These are phyloP conservation scores for Leuciscus waleckii DNA, from an alignment of 2,797 vertebrate species.

Conservation along the genomic window DNA sequence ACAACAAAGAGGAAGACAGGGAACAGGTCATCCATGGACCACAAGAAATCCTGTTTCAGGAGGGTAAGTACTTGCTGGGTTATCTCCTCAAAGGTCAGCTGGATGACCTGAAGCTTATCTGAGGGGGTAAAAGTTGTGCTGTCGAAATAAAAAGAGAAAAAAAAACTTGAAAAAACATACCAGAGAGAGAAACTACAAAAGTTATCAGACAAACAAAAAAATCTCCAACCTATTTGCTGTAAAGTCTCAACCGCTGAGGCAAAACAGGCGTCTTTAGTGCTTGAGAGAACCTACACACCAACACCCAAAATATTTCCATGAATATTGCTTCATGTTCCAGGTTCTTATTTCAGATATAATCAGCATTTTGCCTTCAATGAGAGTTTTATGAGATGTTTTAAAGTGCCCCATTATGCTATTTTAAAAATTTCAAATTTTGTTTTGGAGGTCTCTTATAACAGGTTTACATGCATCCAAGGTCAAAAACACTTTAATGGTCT, in stretches of 20 bases:
- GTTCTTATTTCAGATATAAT: not conserved
- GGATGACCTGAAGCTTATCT: slow-evolving; percentile 97
- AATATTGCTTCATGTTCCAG: not conserved
- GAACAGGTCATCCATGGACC: slow-evolving; percentile 99
- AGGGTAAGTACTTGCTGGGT: slow-evolving; percentile 90
- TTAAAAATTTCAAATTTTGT: not conserved
- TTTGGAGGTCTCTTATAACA: not conserved
- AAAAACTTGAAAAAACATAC: not conserved
- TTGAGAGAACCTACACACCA: slow-evolving; percentile 83
- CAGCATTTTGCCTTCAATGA: not conserved
- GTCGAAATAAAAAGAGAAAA: slow-evolving; percentile 26
- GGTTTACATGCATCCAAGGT: not conserved
- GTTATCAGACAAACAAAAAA: not conserved
- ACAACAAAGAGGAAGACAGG: slow-evolving; percentile 98
- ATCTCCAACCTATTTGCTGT: slow-evolving; percentile 92
- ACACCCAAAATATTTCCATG: slow-evolving; percentile 1
- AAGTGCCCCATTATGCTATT: not conserved
- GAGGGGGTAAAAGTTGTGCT: slow-evolving; percentile 98
- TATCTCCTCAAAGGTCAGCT: slow-evolving; percentile 97
- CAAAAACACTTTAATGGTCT: not conserved
- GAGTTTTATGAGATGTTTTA: not conserved
- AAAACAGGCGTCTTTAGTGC: slow-evolving; percentile 92
- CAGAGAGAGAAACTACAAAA: not conserved
- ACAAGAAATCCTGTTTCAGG: slow-evolving; percentile 93
- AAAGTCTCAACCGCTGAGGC: slow-evolving; percentile 93